phyloP scores from a whole-genome alignment of 2,888 invertebrate species.

The Acanthosoma haemorrhoidale region DNA sequence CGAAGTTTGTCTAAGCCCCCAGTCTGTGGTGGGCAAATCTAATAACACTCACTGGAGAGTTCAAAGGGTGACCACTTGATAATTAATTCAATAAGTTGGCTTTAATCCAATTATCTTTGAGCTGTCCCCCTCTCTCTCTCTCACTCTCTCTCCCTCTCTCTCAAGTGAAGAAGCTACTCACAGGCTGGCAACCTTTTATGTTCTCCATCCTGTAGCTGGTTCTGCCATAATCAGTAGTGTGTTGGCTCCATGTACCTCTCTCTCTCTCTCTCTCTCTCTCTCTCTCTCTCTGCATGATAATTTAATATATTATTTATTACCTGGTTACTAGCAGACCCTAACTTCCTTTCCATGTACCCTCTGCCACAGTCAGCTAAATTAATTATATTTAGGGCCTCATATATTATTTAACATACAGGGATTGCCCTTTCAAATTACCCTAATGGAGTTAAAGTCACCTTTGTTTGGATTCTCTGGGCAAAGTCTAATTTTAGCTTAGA shows the following conservation, averaged over 20 bases:
- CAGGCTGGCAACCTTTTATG: background rate
- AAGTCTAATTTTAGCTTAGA: background rate
- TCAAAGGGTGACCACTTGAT: conserved; percentile 26
- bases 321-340: background rate
- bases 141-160: too few species aligned
- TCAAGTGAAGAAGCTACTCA: background rate
- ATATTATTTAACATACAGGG: background rate
- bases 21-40: background rate
- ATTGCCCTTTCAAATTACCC: conserved; percentile 8
- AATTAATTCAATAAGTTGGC: conserved; percentile 22
- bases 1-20: background rate
- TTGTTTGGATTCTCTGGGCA: background rate
- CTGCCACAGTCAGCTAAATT: background rate
- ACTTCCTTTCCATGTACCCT: background rate
- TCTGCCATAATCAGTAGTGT: background rate
- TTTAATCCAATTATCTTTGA: conserved; percentile 8
- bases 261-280: too few species aligned
- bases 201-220: background rate
- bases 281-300: too few species aligned
- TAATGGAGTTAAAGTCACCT: background rate
- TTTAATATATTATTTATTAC: conserved; percentile 3
- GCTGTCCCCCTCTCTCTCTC: too few species aligned
- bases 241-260: too few species aligned
- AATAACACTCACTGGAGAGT: conserved; percentile 6
- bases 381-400: background rate